Evolutionary conservation across 2,888 invertebrate genomes (phyloP).

Genomic region (Caenorhabditis imperialis): DNA sequence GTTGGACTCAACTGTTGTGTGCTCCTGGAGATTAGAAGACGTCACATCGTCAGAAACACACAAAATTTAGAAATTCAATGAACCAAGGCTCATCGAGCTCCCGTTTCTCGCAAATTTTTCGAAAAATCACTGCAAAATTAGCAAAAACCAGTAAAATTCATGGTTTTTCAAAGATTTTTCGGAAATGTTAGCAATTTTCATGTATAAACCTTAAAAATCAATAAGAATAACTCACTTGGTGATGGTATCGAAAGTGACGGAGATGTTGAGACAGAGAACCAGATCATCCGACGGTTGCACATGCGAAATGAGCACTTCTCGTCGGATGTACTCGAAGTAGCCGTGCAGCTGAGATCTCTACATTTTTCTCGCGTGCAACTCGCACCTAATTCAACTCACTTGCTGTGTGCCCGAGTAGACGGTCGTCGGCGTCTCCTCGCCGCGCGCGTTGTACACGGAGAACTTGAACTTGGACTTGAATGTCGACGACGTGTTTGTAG

Average conservation of each 20-base stretch:
- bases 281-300: conserved; percentile 73
- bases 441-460: conserved; percentile 72
- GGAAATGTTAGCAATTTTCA: too few species aligned
- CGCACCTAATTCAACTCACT: conserved; percentile 42
- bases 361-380: neutral
- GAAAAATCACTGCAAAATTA: too few species aligned
- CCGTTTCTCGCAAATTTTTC: too few species aligned
- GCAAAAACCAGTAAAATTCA: neutral
- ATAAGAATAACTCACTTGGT: conserved; percentile 60
- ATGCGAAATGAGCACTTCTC: conserved; percentile 73
- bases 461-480: conserved; percentile 76
- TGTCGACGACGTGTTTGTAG: conserved; percentile 32
- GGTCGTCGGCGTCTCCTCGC: conserved; percentile 77
- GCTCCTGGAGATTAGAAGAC: too few species aligned
- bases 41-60: too few species aligned
- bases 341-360: conserved; percentile 71
- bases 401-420: conserved; percentile 78
- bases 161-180: too few species aligned
- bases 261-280: conserved; percentile 71
- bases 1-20: too few species aligned
- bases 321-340: conserved; percentile 77
- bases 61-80: too few species aligned
- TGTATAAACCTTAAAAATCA: too few species aligned
- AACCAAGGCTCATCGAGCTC: too few species aligned
- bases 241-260: conserved; percentile 76